These are phyloP conservation scores for Trematocara marginatum DNA, from an alignment of 2,113 vertebrate species.

Conservation along the genomic window DNA sequence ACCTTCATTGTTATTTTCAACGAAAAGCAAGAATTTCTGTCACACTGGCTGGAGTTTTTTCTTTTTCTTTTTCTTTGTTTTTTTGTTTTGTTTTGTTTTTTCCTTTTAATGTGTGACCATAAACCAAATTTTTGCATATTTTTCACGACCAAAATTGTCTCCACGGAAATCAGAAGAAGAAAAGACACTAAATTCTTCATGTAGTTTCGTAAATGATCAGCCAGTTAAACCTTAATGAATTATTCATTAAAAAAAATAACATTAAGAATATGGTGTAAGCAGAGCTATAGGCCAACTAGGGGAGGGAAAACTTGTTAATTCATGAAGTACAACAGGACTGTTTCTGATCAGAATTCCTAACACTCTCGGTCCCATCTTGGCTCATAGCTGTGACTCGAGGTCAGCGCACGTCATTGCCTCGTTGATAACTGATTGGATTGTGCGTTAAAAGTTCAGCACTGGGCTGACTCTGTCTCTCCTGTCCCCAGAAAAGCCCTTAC, in stretches of 20 bases:
- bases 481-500: conserved; percentile 50
- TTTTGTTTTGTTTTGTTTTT: background rate
- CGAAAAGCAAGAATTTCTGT: background rate
- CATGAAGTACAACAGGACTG: background rate
- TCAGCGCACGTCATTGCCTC: background rate
- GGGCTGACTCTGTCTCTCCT: conserved; percentile 33
- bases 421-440: conserved; percentile 36
- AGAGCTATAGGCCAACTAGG: background rate
- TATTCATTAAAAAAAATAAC: background rate
- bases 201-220: background rate
- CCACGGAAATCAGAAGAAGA: background rate
- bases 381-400: background rate
- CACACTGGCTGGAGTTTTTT: background rate
- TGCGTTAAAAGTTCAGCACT: conserved; percentile 5
- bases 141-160: background rate
- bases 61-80: accelerated
- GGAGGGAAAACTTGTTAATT: background rate
- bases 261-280: background rate
- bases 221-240: background rate
- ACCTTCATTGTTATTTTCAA: background rate
- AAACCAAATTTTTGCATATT: background rate
- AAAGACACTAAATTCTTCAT: background rate
- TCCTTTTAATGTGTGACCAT: background rate
- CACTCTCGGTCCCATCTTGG: background rate
- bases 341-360: background rate